These are phyloP conservation scores for Copsychus sechellarum DNA, from an alignment of 2,113 vertebrate species.

Conservation along the genomic window DNA sequence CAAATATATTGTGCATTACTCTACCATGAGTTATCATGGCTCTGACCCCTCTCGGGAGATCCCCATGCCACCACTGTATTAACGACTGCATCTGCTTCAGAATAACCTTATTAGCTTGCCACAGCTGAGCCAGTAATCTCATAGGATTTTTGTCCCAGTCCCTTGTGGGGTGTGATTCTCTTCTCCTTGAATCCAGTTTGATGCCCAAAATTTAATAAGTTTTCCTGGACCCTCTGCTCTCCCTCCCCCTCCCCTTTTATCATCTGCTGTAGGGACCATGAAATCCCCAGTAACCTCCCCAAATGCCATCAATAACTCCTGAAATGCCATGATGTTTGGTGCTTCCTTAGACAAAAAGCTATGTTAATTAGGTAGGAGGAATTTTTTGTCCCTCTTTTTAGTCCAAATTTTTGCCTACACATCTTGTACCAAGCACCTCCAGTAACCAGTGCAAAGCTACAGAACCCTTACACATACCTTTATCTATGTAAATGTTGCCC, in stretches of 20 bases:
- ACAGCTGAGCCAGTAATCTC: conserved; percentile 82
- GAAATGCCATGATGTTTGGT: conserved; percentile 75
- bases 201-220: conserved; percentile 80
- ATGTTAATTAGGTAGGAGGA: conserved; percentile 70
- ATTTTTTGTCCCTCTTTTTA: conserved; percentile 35
- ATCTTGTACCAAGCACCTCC: background rate
- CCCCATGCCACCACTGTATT: conserved; percentile 83
- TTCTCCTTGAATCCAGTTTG: conserved; percentile 77
- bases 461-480: background rate
- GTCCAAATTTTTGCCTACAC: conserved; percentile 45
- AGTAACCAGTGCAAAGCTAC: conserved; percentile 36
- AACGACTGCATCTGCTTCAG: conserved; percentile 83
- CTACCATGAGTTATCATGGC: conserved; percentile 79
- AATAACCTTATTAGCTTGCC: conserved; percentile 84
- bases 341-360: conserved; percentile 71
- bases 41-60: conserved; percentile 81
- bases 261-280: conserved; percentile 68
- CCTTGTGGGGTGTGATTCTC: conserved; percentile 71
- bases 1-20: conserved; percentile 74
- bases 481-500: conserved; percentile 63
- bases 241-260: conserved; percentile 67
- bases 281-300: conserved; percentile 74
- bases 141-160: conserved; percentile 72
- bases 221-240: conserved; percentile 74
- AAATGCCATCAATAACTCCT: conserved; percentile 78